Base-by-base conservation (phyloP, 1,140 invertebrate species). In the Drosophila albomicans region DNA sequence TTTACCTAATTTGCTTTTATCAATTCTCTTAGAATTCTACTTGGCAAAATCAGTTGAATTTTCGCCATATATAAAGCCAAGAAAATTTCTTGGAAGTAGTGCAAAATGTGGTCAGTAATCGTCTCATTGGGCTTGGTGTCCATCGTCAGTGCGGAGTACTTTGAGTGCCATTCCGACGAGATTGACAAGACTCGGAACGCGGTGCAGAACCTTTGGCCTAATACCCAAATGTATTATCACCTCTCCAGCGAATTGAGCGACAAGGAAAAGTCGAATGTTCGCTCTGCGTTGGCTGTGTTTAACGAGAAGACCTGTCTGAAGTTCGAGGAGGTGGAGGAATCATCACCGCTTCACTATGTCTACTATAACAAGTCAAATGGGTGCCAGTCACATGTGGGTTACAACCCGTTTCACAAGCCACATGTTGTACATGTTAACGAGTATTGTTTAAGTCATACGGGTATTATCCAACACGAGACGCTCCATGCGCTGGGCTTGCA, bases 161-260 rank as follows among this genome's bases (percentile, higher is more conserved):
- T 87, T 63, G 90, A 91, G 67, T 90, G 91, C 52, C 90, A 67
- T 16, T 87, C 75, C 28, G 85, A 91, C 49, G 90, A 91, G 63
- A 91, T 91, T 38, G 69, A 91, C 57, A 59, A 91, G 62, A 91
- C 84, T 0, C 82, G 95, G 6, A 97, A 96, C 75, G 96, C 96
- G 0, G 66, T 96, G 0, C 92, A 93, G 32, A 94, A 94, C 1
- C 92, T 94, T 3, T 97, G 96, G 96, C 94, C 95, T 0, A 93
- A 94, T 1, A 95, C 95, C 4, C 93, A 94, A 5, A 93, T 97
- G 3, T 96, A 95, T 5, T 97, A 96, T 81, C 92, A 94, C 69
- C 95, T 97, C 38, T 94, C 94, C 2, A 93, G 94, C 46, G 92
- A 93, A 62, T 96, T 95, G 76, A 94, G 94, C 94, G 93, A 94